Conservation (phyloP, 2,888 invertebrate species). For the Apantesis nais region DNA sequence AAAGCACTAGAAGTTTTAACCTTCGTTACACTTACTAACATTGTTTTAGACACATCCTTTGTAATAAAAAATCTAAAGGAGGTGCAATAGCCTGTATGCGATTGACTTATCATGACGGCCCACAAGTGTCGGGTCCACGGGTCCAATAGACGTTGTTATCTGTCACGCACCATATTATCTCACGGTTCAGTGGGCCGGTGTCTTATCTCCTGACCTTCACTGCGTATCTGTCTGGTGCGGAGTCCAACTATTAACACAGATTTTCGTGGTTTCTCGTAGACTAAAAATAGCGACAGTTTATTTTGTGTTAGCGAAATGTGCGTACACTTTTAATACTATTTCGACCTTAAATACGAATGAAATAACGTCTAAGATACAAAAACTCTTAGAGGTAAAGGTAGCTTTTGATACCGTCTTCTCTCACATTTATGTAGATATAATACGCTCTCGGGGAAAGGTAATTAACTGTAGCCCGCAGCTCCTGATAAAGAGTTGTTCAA, state of each 20-base stretch:
- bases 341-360: no score
- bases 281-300: conserved; percentile 5
- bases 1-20: background rate
- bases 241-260: conserved; percentile 13
- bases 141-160: conserved; percentile 12
- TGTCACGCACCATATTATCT: conserved; percentile 7
- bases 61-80: background rate
- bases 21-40: background rate
- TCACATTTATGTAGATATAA: no score
- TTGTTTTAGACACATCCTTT: background rate
- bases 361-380: no score
- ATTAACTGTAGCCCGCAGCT: no score
- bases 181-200: conserved; percentile 9
- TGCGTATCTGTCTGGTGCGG: conserved; percentile 23
- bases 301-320: background rate
- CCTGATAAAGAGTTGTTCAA: no score
- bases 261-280: background rate
- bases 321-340: no score
- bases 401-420: no score
- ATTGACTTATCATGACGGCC: conserved; percentile 4
- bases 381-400: no score
- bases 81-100: background rate
- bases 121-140: conserved; percentile 7
- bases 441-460: no score
- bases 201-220: conserved; percentile 33